A percentile compares a stretch with the other conserved stretches of the same genome.
Evolutionary conservation across 2,888 invertebrate genomes (phyloP).

Genomic region (Isotomurus palustris): DNA sequence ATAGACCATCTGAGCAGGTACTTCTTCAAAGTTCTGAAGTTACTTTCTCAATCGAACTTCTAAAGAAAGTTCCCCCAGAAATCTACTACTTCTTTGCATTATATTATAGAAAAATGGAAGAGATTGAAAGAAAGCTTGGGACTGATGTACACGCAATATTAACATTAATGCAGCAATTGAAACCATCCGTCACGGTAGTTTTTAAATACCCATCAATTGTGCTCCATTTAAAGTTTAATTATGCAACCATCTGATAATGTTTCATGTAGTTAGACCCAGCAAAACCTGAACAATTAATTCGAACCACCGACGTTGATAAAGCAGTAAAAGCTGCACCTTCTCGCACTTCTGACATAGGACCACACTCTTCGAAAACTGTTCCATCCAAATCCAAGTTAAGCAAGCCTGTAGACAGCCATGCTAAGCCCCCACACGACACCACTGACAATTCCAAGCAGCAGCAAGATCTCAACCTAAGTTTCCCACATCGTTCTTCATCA

Average conservation of each 20-base stretch:
- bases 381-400: constrained; percentile 2
- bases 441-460: neutral
- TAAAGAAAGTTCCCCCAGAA: neutral
- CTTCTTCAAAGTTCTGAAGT: neutral
- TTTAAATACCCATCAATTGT: neutral
- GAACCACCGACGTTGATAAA: too few species aligned
- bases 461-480: constrained; percentile 31
- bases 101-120: constrained; percentile 56
- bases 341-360: neutral
- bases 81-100: neutral
- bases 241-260: too few species aligned
- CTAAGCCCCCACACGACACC: constrained; percentile 17
- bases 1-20: constrained; percentile 66
- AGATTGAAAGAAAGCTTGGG: constrained; percentile 67
- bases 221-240: neutral
- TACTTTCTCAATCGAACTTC: neutral
- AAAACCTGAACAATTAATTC: neutral
- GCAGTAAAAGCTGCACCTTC: constrained; percentile 10
- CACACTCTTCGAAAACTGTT: constrained; percentile 6
- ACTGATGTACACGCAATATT: constrained; percentile 70
- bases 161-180: constrained; percentile 59
- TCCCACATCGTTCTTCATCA: constrained; percentile 40
- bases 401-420: constrained; percentile 8
- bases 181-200: constrained; percentile 16
- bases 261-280: neutral